Percentiles rank a stretch among this genome's conserved stretches.
Evolutionary conservation across 2,888 invertebrate genomes (phyloP).

Genomic region (Empis livida): DNA sequence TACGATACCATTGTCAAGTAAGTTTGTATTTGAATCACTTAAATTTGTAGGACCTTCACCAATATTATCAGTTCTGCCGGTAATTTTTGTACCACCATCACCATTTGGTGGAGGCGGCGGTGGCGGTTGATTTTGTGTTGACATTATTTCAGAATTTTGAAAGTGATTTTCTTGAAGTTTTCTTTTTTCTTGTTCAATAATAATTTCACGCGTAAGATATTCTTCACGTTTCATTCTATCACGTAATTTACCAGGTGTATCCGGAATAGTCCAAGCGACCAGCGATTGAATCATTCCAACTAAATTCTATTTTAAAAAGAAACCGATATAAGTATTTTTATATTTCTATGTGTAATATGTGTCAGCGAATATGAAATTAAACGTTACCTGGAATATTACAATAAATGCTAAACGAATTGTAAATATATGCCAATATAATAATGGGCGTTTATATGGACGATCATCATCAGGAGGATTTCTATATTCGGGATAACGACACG

Average conservation of each 20-base stretch:
- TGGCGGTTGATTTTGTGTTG: constrained; percentile 4
- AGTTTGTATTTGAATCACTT: constrained; percentile 7
- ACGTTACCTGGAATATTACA: constrained; percentile 50
- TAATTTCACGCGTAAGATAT: constrained; percentile 57
- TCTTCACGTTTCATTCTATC: constrained; percentile 60
- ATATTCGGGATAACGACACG: constrained; percentile 56
- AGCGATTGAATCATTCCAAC: constrained; percentile 57
- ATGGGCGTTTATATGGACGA: constrained; percentile 45
- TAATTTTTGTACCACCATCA: neutral
- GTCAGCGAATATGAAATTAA: too few relatives aligned
- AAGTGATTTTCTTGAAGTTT: constrained; percentile 8
- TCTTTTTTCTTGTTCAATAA: constrained; percentile 53
- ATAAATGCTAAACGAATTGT: constrained; percentile 62
- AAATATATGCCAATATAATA: constrained; percentile 60
- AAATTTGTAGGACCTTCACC: neutral
- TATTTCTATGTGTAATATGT: too few relatives aligned
- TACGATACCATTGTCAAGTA: constrained; percentile 2
- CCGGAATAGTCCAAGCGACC: constrained; percentile 66
- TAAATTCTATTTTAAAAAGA: too few relatives aligned
- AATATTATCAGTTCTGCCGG: neutral
- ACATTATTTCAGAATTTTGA: neutral
- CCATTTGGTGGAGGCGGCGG: neutral
- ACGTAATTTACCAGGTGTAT: constrained; percentile 54
- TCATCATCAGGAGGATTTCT: constrained; percentile 43
- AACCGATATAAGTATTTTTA: too few relatives aligned